Evolutionary conservation across 2,888 invertebrate species (phyloP), one percentile per base, ranked within the genome.

Genomic region (Cephalotes varians): DNA sequence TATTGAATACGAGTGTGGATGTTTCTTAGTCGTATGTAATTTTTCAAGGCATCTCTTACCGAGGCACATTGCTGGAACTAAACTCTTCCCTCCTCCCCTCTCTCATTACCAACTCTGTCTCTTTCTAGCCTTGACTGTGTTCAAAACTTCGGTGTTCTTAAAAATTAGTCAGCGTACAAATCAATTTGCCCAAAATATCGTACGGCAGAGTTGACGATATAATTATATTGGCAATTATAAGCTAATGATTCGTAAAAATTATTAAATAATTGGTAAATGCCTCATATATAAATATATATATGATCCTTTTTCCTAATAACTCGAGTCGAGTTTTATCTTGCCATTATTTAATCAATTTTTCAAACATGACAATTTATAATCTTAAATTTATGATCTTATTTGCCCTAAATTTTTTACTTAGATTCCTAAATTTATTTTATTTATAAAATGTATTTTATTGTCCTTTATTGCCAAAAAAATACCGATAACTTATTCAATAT

Each of bases 51-150:
- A 88, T 83, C 82, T 88, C 72, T 69, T 51, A 74, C 56, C 25
- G 81, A 85, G 81, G 58, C 79, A 65, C 65, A 49, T 44, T 83
- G 31, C 56, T 64, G 40, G 12, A 65, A 82, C 49, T 67, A 49
- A 67, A 83, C 25, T 10, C 51, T 31, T 51, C 18, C 58, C 9
- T 4, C 34, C 54, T 73, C 54, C 3, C 74, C 74, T 76, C 51
- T 1, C 15, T 40, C 18, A 77, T 58, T 21, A 77, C 54, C 83
- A 72, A 82, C 81, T 88, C 87, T 87, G 83, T 86, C 84, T 87
- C 83, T 85, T 86, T 87, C 86, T 85, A 88, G 88, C 90, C 91
- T 91, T 90, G 84, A 93, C 90, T 93, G 93, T 93, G 93, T 93
- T 93, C 92, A 93, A 91, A 91, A 91, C 91, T 91, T 91, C 85